Percentiles rank a stretch among this genome's conserved stretches.
Evolutionary conservation across 2,113 vertebrate genomes (phyloP).

Genomic region (Scortum barcoo): DNA sequence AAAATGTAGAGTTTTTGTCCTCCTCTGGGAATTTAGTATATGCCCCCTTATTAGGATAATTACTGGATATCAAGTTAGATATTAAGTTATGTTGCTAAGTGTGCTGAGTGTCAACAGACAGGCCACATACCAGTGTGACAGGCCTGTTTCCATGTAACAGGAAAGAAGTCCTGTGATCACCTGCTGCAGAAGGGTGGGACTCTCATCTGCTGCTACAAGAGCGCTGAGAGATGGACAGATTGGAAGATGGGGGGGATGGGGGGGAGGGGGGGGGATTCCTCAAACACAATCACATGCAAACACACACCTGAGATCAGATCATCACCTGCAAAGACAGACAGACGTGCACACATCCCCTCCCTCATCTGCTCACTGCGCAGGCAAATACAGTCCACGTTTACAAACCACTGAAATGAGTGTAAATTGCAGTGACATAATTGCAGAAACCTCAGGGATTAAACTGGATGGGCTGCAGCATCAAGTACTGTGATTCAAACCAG

Average conservation of each 20-base stretch:
- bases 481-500: slow-evolving; percentile 34
- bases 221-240: slow-evolving; percentile 74
- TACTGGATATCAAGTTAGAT: not conserved
- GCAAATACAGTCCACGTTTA: not conserved
- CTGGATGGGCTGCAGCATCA: slow-evolving; percentile 9
- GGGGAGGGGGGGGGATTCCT: slow-evolving; percentile 68
- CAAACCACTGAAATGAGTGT: slow-evolving; percentile 23
- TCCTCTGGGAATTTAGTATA: not conserved
- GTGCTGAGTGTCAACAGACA: slow-evolving; percentile 40
- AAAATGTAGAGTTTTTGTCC: not conserved
- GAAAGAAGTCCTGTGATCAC: slow-evolving; percentile 67
- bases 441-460: slow-evolving; percentile 24
- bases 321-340: slow-evolving; percentile 48
- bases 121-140: slow-evolving; percentile 69
- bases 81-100: not conserved
- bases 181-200: slow-evolving; percentile 49
- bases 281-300: slow-evolving; percentile 48
- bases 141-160: slow-evolving; percentile 52
- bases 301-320: slow-evolving; percentile 64
- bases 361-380: not conserved
- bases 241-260: slow-evolving; percentile 65
- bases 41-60: not conserved
- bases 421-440: slow-evolving; percentile 13
- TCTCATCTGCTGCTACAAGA: slow-evolving; percentile 65
- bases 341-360: slow-evolving; percentile 3